Evolutionary conservation across 1,140 invertebrate genomes (phyloP).

Genomic region (Rhynchophorus ferrugineus): DNA sequence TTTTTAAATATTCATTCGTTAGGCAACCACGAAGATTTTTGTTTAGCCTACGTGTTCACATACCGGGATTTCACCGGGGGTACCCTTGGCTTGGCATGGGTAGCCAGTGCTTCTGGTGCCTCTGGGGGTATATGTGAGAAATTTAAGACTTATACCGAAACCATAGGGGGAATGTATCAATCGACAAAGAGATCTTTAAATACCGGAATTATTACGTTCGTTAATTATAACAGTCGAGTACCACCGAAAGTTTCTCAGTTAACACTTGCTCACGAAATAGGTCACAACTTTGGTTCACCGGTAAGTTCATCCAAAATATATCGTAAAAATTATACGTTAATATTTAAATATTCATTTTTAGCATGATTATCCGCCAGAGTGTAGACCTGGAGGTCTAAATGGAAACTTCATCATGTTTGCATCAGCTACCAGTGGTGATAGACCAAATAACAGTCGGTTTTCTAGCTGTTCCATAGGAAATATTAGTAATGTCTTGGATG

Average conservation of each 20-base stretch:
- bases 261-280: slow-evolving; percentile 97
- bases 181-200: slow-evolving; percentile 91
- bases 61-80: slow-evolving; percentile 55
- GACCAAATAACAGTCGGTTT: slow-evolving; percentile 92
- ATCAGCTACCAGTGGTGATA: slow-evolving; percentile 87
- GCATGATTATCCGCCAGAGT: slow-evolving; percentile 93
- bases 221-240: slow-evolving; percentile 96
- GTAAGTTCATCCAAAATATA: slow-evolving; percentile 48
- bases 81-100: slow-evolving; percentile 86
- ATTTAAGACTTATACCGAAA: slow-evolving; percentile 95
- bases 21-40: slow-evolving; percentile 95
- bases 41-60: slow-evolving; percentile 97
- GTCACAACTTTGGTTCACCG: slow-evolving; percentile 98
- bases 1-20: slow-evolving; percentile 97
- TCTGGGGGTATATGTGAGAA: slow-evolving; percentile 98
- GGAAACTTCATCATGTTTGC: slow-evolving; percentile 99
- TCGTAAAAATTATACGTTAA: background rate
- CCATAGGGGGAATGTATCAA: slow-evolving; percentile 82
- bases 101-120: slow-evolving; percentile 89
- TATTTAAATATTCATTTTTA: slow-evolving; percentile 47
- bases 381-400: slow-evolving; percentile 76
- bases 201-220: slow-evolving; percentile 98
- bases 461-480: slow-evolving; percentile 89
- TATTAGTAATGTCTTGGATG: slow-evolving; percentile 89
- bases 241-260: slow-evolving; percentile 95